These are phyloP conservation scores for Agriopis aurantiaria DNA, from an alignment of 2,888 invertebrate species.

Conservation along the genomic window DNA sequence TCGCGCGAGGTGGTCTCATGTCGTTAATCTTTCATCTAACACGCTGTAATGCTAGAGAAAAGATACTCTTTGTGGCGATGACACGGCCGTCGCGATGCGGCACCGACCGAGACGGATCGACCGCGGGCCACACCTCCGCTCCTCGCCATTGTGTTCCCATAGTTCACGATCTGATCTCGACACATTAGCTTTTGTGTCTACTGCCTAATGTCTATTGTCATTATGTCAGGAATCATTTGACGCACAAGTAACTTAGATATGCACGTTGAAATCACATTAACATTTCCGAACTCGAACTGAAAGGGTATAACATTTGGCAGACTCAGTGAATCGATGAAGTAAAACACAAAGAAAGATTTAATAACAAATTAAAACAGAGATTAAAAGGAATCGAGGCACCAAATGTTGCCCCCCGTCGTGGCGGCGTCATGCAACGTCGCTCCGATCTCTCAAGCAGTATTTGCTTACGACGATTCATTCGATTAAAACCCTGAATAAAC, in stretches of 20 bases:
- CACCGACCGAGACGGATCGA: constrained; percentile 59
- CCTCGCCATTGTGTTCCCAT: constrained; percentile 53
- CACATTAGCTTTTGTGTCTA: constrained; percentile 62
- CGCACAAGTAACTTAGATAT: constrained; percentile 40
- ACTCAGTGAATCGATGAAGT: constrained; percentile 20
- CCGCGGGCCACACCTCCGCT: constrained; percentile 57
- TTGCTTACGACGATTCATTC: constrained; percentile 84
- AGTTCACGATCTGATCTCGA: constrained; percentile 55
- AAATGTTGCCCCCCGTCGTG: constrained; percentile 47
- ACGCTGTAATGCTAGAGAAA: constrained; percentile 30
- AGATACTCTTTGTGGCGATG: constrained; percentile 61
- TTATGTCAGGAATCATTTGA: constrained; percentile 52
- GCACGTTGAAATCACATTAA: constrained; percentile 45
- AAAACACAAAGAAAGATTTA: constrained; percentile 27
- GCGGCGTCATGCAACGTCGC: constrained; percentile 39
- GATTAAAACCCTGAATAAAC: constrained; percentile 85
- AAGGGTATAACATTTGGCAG: constrained; percentile 29
- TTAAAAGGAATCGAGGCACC: constrained; percentile 29
- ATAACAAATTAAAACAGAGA: constrained; percentile 35
- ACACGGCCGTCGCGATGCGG: constrained; percentile 57
- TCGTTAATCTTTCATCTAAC: constrained; percentile 75
- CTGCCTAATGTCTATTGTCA: constrained; percentile 66
- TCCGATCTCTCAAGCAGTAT: constrained; percentile 68
- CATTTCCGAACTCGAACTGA: constrained; percentile 31
- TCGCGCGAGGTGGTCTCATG: constrained; percentile 67